Evolutionary conservation across 2,888 invertebrate species (phyloP), one percentile per base, ranked within the genome.

Genomic region (Euphydryas editha): DNA sequence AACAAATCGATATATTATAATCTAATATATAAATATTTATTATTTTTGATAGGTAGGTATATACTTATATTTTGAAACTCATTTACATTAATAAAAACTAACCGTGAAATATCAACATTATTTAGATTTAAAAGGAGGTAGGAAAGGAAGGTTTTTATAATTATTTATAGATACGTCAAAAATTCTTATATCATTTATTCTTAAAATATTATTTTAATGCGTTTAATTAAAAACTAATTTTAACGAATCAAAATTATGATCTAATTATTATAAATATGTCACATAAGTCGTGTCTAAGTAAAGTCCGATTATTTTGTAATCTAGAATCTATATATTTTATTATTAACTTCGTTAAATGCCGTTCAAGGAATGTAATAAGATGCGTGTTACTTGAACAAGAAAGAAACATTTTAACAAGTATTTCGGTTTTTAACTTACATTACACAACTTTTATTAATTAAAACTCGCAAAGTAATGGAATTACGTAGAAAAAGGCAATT

Each of bases 321-420:
- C 13, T 47, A 47, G 47, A 46, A 18, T 17, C 20, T 47, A 47
- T 5, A 47, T 20, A 21, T 47, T 21, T 20, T 18, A 20, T 47
- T 18, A 47, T 20, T 47, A 18, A 47, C 11, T 18, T 47, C 42
- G 44, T 62, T 62, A 55, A 55, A 55, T 56, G 20, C 55, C 20
- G 44, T 62, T 36, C n/a, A 36, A 30, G 55, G 30, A 46, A 44
- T 62, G 30, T 20, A 18, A 3, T 20, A 4, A 11, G 1, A 13
- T 11, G 18, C 5, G 20, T 6, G 10, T 18, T 18, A 47, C 30
- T 8, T 47, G 20, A 47, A 18, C 13, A 20, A 20, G 3, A 20
- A 47, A 8, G 11, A 20, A 47, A 17, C 6, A 3, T 11, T 46
- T 17, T 11, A 20, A 47, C 11, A 18, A 47, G 13, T n/a, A 1